Base-by-base conservation (phyloP, 2,113 vertebrate species). In the Phasianus colchicus region DNA sequence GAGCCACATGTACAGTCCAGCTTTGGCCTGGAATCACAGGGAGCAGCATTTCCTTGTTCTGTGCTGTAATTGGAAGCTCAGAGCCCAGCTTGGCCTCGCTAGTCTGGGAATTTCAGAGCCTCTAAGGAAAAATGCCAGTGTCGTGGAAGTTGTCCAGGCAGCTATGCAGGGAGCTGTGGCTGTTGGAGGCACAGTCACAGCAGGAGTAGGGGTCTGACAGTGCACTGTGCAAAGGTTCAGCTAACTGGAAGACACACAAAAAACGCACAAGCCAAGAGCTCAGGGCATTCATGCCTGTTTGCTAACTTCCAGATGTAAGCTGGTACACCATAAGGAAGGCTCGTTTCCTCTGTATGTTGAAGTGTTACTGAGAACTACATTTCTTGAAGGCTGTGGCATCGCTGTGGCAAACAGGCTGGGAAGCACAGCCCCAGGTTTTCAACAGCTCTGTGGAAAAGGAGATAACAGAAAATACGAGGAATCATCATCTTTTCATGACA, bases 131-230 rank as follows among this genome's bases (percentile, higher is more conserved):
- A 43, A 32, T 71, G 12, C 24, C 22, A 21, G 1, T 17, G 10
- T 18, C 27, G 2, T 0, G 11, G 52, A 47, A 72, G 29, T 13
- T 78, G 65, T 57, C 61, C 5, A 16, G 73, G 48, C 16, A 50
- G 30, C 47, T 0, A 0, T 10, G 7, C 34, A 57, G 20, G 4
- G 4, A 16, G 7, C 40, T 20, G 13, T 24, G 6, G 65, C 29
- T 67, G 36, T 36, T 32, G 13, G 61, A 27, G 60, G 47, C 9
- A 1, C 22, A 6, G 57, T 63, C 20, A 3, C 17, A 43, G 34
- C 43, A 30, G 69, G 65, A 80, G 27, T 2, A 16, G 61, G 54
- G 36, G 36, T 42, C 63, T 45, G 42, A 70, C 71, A 74, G 45
- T 52, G 61, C 8, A 16, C 32, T 50, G 36, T 47, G 73, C 61